phyloP scores from a whole-genome alignment of 2,797 vertebrate species.

The Protosalanx chinensis region DNA sequence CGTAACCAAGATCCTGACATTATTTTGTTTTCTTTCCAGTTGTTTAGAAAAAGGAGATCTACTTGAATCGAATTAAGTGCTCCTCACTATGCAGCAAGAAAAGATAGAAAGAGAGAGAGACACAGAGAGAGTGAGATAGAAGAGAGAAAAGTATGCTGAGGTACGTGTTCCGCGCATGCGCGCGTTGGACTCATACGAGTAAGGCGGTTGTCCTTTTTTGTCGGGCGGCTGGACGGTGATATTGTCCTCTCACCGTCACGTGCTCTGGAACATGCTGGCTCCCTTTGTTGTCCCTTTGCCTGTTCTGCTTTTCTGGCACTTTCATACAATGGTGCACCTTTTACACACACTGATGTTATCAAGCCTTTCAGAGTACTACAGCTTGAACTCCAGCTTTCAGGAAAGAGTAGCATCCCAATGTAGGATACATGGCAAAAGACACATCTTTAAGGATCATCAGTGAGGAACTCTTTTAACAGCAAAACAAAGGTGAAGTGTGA shows the following conservation, averaged over 20 bases:
- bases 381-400: conserved; percentile 73
- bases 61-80: too few species aligned
- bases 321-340: conserved; percentile 81
- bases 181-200: conserved; percentile 59
- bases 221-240: conserved; percentile 65
- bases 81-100: too few species aligned
- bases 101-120: not conserved
- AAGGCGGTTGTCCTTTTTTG: conserved; percentile 66
- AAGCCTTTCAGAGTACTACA: conserved; percentile 74
- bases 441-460: conserved; percentile 52
- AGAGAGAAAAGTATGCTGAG: conserved; percentile 35
- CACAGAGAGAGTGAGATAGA: not conserved
- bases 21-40: too few species aligned
- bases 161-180: conserved; percentile 28
- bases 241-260: conserved; percentile 72
- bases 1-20: too few species aligned
- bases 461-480: conserved; percentile 54
- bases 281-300: conserved; percentile 74
- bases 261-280: conserved; percentile 81
- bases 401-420: conserved; percentile 65
- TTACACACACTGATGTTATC: conserved; percentile 71
- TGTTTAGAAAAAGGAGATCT: too few species aligned
- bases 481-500: conserved; percentile 57
- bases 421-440: conserved; percentile 71
- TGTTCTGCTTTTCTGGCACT: conserved; percentile 83